Percentiles rank a stretch among this genome's conserved stretches.
These are phyloP conservation scores for Arvicanthis niloticus DNA, from an alignment of 2,113 vertebrate species.

Conservation along the genomic window DNA sequence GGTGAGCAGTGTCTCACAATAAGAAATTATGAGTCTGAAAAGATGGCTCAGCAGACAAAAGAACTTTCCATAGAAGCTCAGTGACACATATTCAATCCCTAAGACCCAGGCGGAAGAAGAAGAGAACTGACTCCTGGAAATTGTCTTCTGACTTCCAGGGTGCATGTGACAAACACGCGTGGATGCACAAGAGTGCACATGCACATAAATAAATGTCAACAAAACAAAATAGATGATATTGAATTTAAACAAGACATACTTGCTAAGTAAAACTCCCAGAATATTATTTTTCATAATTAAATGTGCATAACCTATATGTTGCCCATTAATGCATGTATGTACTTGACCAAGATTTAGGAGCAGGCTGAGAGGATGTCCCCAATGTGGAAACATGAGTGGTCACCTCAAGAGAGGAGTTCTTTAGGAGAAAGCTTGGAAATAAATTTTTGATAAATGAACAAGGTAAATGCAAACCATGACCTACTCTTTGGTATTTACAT, in stretches of 20 bases:
- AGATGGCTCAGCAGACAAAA: not conserved
- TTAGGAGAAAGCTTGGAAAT: not conserved
- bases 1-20: not conserved
- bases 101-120: not conserved
- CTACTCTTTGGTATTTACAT: not conserved
- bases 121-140: not conserved
- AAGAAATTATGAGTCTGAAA: not conserved
- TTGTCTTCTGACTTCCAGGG: not conserved
- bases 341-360: constrained; percentile 16
- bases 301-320: not conserved
- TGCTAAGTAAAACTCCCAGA: not conserved
- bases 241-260: not conserved
- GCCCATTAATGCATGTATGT: not conserved
- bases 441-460: not conserved
- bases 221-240: not conserved
- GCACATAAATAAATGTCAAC: not conserved
- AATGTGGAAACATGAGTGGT: not conserved
- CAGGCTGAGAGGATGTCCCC: not conserved
- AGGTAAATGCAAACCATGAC: not conserved
- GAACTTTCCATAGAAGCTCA: not conserved
- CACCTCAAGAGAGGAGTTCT: not conserved
- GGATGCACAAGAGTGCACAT: not conserved
- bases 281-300: constrained; percentile 41
- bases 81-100: not conserved
- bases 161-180: not conserved